Conservation (phyloP, 2,797 vertebrate species). For the Schizothorax lantsangensis region DNA sequence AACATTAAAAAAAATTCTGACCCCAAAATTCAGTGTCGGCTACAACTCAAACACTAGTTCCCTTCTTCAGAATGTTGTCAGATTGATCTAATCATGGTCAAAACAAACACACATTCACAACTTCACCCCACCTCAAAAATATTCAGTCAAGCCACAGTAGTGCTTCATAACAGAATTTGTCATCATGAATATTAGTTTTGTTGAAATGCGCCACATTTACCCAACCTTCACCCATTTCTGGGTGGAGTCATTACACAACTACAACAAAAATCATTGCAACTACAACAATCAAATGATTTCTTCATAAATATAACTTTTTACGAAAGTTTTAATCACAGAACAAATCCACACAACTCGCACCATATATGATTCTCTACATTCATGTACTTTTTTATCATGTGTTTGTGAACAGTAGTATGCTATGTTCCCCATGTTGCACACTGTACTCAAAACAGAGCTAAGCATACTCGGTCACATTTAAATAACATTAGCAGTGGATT, state of each 20-base stretch:
- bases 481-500: neutral
- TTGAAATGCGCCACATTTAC: neutral
- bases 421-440: neutral
- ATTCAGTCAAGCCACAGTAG: neutral
- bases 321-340: neutral
- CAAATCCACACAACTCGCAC: neutral
- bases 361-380: neutral
- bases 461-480: neutral
- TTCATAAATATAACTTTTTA: neutral
- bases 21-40: neutral
- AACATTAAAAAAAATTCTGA: neutral
- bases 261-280: neutral
- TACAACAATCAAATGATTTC: neutral
- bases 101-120: neutral
- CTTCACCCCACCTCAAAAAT: neutral
- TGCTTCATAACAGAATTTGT: neutral
- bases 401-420: neutral
- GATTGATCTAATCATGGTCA: neutral
- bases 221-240: neutral
- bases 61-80: neutral
- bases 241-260: neutral
- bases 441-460: neutral
- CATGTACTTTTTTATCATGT: neutral
- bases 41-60: neutral
- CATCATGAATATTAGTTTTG: neutral